Conservation (phyloP, 2,113 vertebrate genomes). For the Hippoglossus stenolepis region DNA sequence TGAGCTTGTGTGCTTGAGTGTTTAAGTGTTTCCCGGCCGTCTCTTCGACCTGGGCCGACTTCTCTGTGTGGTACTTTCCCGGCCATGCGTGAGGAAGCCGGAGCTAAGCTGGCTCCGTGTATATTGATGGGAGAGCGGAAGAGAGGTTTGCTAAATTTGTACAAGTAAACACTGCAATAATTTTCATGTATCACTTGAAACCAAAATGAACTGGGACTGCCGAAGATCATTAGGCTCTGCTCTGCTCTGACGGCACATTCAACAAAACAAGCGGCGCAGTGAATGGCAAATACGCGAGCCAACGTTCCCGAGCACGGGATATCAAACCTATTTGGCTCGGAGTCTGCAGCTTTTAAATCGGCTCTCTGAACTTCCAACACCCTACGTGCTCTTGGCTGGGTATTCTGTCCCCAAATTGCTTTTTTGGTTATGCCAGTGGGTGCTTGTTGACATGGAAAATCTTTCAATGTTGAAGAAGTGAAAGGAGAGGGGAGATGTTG, state of each 20-base stretch:
- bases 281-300: constrained; percentile 62
- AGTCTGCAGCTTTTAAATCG: constrained; percentile 49
- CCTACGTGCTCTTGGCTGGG: constrained; percentile 38
- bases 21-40: background rate
- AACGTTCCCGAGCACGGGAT: constrained; percentile 50
- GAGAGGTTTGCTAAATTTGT: constrained; percentile 60
- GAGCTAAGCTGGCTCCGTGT: constrained; percentile 55
- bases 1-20: constrained; percentile 2
- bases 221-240: constrained; percentile 64
- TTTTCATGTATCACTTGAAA: constrained; percentile 69
- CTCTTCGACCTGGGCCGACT: constrained; percentile 56
- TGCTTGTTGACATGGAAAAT: constrained; percentile 51
- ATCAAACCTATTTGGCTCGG: constrained; percentile 62
- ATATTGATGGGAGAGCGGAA: constrained; percentile 61
- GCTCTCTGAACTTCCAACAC: constrained; percentile 36
- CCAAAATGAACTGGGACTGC: constrained; percentile 65
- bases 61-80: constrained; percentile 50
- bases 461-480: constrained; percentile 18
- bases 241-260: constrained; percentile 61
- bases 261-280: constrained; percentile 58
- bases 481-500: constrained; percentile 23
- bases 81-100: constrained; percentile 59
- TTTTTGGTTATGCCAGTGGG: constrained; percentile 23
- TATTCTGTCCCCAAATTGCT: constrained; percentile 16
- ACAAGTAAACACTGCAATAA: constrained; percentile 66